Base-by-base conservation (phyloP, 2,888 invertebrate species). In the Anodontia alba region DNA sequence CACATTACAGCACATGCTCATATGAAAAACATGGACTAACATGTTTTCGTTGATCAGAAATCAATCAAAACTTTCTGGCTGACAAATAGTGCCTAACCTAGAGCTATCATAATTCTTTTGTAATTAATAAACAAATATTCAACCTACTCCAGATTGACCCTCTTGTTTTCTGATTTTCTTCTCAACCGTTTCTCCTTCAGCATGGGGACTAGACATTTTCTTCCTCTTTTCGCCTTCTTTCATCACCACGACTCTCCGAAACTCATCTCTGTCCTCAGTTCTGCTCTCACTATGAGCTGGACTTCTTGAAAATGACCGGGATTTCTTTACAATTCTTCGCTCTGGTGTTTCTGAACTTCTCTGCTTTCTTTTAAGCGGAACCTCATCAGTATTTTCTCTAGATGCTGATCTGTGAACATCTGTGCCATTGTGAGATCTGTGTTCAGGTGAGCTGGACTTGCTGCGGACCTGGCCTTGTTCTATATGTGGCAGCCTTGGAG, bases 201-300 rank as follows among this genome's bases (percentile, higher is more conserved):
- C 75, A 26, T 43, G 43, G 42, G 36, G 72, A 57, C 72, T 54
- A 54, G 72, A 23, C 29, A 15, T 38, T 10, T 8, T 23, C 0
- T 73, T 49, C 43, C 42, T 36, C 46, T 46, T 57, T n/a, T 76
- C 76, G 26, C 68, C 73, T 38, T 76, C 74, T 66, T 72, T 79
- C 51, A 81, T 51, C 15, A 84, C 76, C 20, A 84, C 84, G 20
- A 84, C 84, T 73, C 84, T 72, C 20, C 81, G 46, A 8, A 68
- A 57, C 42, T 80, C 81, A 10, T 78, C 81, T 15, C 29, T 29
- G 8, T 73, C 66, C 5, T 74, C 77, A 20, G 75, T 71, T 20
- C 46, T 51, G 26, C 57, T 17, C n/a, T n/a, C n/a, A 36, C 70
- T 46, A n/a, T 49, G 46, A 67, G n/a, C 68, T 26, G 80, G 71